A percentile compares a stretch with the other conserved stretches of the same genome.
Evolutionary conservation across 2,888 invertebrate genomes (phyloP).

Genomic region (Drosophila monieri): DNA sequence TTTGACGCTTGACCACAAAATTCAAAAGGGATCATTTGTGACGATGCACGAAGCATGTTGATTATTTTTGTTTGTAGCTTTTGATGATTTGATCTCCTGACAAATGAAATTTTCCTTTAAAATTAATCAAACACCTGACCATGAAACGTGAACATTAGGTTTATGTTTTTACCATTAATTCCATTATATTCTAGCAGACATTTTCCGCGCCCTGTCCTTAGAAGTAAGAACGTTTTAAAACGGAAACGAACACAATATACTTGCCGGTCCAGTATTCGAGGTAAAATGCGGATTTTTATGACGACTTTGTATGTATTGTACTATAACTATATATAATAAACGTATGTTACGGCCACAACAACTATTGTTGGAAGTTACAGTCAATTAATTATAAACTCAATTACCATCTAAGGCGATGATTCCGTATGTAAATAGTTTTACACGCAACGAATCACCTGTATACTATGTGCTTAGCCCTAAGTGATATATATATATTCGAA

Average conservation of each 20-base stretch:
- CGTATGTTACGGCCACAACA: conserved; percentile 10
- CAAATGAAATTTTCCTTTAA: conserved; percentile 23
- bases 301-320: conserved; percentile 49
- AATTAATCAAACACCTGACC: conserved; percentile 50
- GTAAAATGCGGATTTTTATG: conserved; percentile 40
- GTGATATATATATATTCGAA: conserved; percentile 19
- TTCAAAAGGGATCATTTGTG: conserved; percentile 19
- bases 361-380: conserved; percentile 27
- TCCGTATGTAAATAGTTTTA: conserved; percentile 39
- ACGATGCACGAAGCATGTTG: conserved; percentile 37
- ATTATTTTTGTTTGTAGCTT: conserved; percentile 17
- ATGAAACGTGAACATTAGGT: conserved; percentile 51
- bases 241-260: conserved; percentile 50
- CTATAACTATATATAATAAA: conserved; percentile 13
- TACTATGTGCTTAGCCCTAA: conserved; percentile 35
- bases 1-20: conserved; percentile 32
- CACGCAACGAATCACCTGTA: conserved; percentile 25
- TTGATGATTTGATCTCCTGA: conserved; percentile 29
- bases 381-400: conserved; percentile 35
- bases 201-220: conserved; percentile 45
- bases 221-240: conserved; percentile 48
- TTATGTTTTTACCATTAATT: conserved; percentile 53
- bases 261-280: conserved; percentile 81
- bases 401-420: conserved; percentile 15
- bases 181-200: conserved; percentile 26